Base-by-base conservation (phyloP, 2,888 invertebrate species). In the Acanthosepion esculentum region DNA sequence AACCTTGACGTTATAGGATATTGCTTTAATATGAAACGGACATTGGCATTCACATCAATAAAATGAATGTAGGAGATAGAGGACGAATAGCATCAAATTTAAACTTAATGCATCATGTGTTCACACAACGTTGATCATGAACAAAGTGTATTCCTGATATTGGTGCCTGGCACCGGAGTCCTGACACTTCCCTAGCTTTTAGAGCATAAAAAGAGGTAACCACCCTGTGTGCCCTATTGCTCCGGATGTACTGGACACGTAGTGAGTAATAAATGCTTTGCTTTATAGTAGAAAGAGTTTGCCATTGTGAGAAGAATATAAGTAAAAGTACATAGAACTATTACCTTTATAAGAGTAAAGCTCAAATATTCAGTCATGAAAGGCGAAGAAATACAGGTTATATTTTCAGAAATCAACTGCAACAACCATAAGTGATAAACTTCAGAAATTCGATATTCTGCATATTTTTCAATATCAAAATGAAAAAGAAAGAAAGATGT, bases 11-110 rank as follows among this genome's bases (percentile, higher is more conserved):
- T 33, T 78, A 78, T n/a, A 78, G 78, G 78, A 78, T 78, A 78
- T 78, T 78, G 78, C 78, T 78, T 78, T 78, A 78, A 78, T 78
- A 78, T 78, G 78, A 78, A 33, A 78, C 78, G 78, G 78, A 78
- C 78, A 78, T n/a, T 78, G 78, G 78, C 78, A 78, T 78, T 78
- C 78, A 12, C n/a, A n/a, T 78, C 78, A n/a, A 78, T 78, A 78
- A 78, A 78, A 78, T 33, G 78, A 78, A 78, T 78, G n/a, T 33
- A 78, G n/a, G 33, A 33, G 78, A 78, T n/a, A 78, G n/a, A 78
- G 78, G 12, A n/a, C n/a, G 78, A 78, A 78, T 23, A 78, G 23
- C n/a, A 78, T 78, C 78, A 78, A 78, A 78, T 78, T 78, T 78
- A 78, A 78, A 78, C 78, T 78, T 78, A 78, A 78, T 78, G 78